These are phyloP conservation scores for Hydraecia micacea DNA, from an alignment of 2,888 invertebrate genomes.

Conservation along the genomic window DNA sequence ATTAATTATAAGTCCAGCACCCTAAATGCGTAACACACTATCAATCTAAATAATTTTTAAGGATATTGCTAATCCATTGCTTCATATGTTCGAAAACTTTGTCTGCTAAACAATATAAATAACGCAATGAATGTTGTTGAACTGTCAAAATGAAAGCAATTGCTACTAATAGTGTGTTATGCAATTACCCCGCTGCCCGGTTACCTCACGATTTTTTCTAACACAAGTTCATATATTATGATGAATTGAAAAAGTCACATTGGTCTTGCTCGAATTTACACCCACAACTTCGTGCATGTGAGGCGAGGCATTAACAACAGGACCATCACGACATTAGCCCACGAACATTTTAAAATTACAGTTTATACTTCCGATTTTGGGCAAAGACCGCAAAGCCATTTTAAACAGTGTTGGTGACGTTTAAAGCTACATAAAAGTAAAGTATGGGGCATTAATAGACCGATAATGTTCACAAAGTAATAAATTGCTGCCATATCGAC, in stretches of 20 bases:
- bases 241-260: not conserved
- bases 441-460: slow-evolving; percentile 30
- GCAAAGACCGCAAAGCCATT: slow-evolving; percentile 9
- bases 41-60: too few relatives aligned
- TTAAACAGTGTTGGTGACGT: slow-evolving; percentile 22
- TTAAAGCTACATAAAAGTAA: slow-evolving; percentile 31
- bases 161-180: too few relatives aligned
- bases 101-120: too few relatives aligned
- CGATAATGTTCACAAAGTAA: slow-evolving; percentile 22
- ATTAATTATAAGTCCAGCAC: not conserved
- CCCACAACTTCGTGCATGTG: not conserved
- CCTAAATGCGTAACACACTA: too few relatives aligned
- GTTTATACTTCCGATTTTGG: not conserved
- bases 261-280: not conserved
- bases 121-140: too few relatives aligned
- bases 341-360: not conserved
- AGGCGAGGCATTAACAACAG: not conserved
- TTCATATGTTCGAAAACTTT: too few relatives aligned
- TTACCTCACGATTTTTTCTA: not conserved
- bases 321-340: too few relatives aligned
- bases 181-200: too few relatives aligned
- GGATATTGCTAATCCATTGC: too few relatives aligned
- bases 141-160: too few relatives aligned
- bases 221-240: not conserved
- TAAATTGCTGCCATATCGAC: slow-evolving; percentile 13